Evolutionary conservation across 2,888 invertebrate genomes (phyloP).

Genomic region (Euclidia mi): DNA sequence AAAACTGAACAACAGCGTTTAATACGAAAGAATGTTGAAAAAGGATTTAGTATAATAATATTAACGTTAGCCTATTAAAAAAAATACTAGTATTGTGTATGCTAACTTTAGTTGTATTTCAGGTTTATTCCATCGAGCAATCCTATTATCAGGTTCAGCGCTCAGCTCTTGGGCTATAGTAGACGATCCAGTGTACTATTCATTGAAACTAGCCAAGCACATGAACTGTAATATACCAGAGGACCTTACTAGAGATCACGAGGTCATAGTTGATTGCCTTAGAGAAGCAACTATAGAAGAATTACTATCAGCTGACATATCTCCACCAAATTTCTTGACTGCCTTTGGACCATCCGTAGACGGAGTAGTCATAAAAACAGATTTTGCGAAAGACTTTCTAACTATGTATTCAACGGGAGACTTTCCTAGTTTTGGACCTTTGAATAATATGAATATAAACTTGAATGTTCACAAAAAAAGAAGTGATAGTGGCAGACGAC

Average conservation of each 20-base stretch:
- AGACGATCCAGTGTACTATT: constrained; percentile 96
- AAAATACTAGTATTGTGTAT: constrained; percentile 29
- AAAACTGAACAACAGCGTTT: constrained; percentile 42
- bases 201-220: constrained; percentile 94
- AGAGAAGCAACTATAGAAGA: constrained; percentile 94
- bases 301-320: constrained; percentile 93
- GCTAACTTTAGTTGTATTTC: constrained; percentile 50
- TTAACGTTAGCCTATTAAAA: constrained; percentile 27
- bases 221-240: constrained; percentile 96
- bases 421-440: constrained; percentile 91
- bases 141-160: constrained; percentile 96
- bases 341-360: constrained; percentile 98
- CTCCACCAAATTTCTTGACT: constrained; percentile 95
- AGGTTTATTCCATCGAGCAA: constrained; percentile 96
- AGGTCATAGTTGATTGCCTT: constrained; percentile 95
- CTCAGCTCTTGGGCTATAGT: constrained; percentile 97
- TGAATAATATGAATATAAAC: constrained; percentile 88
- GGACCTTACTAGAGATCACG: constrained; percentile 95
- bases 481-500: constrained; percentile 90
- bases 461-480: constrained; percentile 90
- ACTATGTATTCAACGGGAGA: constrained; percentile 92
- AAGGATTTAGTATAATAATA: constrained; percentile 23
- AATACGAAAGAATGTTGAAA: constrained; percentile 28
- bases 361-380: constrained; percentile 97
- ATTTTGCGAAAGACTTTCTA: constrained; percentile 94